These are phyloP conservation scores for Elmis aenea DNA, from an alignment of 2,888 invertebrate genomes.

Conservation along the genomic window DNA sequence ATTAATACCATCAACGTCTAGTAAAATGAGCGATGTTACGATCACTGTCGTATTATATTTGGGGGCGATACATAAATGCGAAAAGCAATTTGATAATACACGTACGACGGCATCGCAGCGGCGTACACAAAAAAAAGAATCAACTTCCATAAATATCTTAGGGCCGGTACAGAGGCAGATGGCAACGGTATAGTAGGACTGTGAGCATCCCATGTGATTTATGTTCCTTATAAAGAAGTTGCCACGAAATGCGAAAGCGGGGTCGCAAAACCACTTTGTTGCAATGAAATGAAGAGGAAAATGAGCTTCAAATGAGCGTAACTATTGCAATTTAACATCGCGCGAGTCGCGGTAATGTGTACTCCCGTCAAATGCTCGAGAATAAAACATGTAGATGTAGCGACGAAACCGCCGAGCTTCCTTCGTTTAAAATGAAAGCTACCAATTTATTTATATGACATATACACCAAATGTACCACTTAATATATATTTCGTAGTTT, in stretches of 20 bases:
- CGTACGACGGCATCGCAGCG: slow-evolving; percentile 8
- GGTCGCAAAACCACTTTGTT: slow-evolving; percentile 44
- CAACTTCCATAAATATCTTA: slow-evolving; percentile 19
- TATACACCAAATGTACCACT: neutral
- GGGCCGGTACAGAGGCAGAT: slow-evolving; percentile 17
- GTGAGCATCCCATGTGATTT: slow-evolving; percentile 38
- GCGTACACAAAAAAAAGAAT: slow-evolving; percentile 4
- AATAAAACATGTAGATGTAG: slow-evolving; percentile 30
- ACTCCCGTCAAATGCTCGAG: slow-evolving; percentile 15
- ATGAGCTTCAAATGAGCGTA: slow-evolving; percentile 43
- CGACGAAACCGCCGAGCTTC: slow-evolving; percentile 8
- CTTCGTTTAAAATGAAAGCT: slow-evolving; percentile 6
- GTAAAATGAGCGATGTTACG: too few species aligned
- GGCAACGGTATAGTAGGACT: slow-evolving; percentile 16
- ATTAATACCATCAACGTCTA: too few species aligned
- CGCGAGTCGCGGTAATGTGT: slow-evolving; percentile 20
- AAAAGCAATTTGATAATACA: slow-evolving; percentile 8
- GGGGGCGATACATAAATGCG: too few species aligned
- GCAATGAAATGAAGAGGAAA: slow-evolving; percentile 46
- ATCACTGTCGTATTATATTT: too few species aligned
- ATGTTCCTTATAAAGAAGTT: slow-evolving; percentile 45
- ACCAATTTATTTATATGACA: neutral
- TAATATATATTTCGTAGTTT: too few species aligned
- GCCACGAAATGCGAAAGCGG: slow-evolving; percentile 39
- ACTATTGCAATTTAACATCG: slow-evolving; percentile 41